Base-by-base conservation (phyloP, 2,797 vertebrate genomes). In the Garrulus glandarius region DNA sequence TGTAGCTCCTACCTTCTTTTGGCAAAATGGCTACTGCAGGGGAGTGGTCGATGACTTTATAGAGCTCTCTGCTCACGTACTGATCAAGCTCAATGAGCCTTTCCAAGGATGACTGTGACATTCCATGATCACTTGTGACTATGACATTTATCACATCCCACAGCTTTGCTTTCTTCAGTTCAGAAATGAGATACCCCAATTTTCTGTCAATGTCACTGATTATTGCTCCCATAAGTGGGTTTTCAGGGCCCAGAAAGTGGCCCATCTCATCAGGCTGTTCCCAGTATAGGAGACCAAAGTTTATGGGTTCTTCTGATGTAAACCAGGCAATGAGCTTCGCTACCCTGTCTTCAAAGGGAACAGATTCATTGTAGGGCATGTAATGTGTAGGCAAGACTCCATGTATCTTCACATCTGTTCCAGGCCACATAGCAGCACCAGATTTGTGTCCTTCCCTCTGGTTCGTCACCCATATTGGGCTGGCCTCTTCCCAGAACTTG, bases 391-490 rank as follows among this genome's bases (percentile, higher is more conserved):
- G 98, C 89, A 98, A 98, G 44, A 77, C 86, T 76, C 98, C 97
- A 3, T 98, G 98, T 94, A 99, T 99, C 95, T 98, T 98, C 47
- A 99, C 98, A 21, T 99, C 99, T 7, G 99, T 98, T 60, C 99
- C 99, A 1, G 99, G 99, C 99, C 99, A 99, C 99, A 99, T 99
- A 4, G 98, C 99, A 2, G 99, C 99, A 2, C 98, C 99, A 1
- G 98, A 99, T 22, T 95, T 97, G 36, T 98, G 96, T 63, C 99
- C 99, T 18, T 98, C 98, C 43, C 95, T 98, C 97, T 99, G 99
- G 93, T 99, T 97, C 4, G 98, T 99, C 80, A 99, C 97, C 99
- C 99, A 99, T 83, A 99, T 97, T 0, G 99, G 99, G 30, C 95
- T 98, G 1, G 99, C 99, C 87, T 98, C 98, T 96, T 99, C 99